Percentiles rank a stretch among this genome's conserved stretches.
These are phyloP conservation scores for Drosophila kohkoa DNA, from an alignment of 1,140 invertebrate genomes.

Conservation along the genomic window DNA sequence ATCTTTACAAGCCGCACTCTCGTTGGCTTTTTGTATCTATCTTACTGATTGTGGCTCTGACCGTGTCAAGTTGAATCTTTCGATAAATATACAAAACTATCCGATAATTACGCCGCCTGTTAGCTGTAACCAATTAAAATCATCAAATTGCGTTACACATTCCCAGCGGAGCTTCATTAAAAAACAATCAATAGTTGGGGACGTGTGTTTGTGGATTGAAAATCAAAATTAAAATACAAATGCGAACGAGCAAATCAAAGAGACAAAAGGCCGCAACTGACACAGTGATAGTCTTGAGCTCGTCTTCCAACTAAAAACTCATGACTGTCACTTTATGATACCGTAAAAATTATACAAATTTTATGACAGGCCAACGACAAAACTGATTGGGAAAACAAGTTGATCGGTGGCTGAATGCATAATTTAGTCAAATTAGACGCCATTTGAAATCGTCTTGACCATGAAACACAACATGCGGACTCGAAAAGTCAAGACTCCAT, in stretches of 20 bases:
- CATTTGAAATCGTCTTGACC: conserved; percentile 52
- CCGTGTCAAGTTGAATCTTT: conserved; percentile 27
- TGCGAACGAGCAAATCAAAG: conserved; percentile 76
- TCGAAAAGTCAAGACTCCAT: conserved; percentile 32
- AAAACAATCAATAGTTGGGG: conserved; percentile 65
- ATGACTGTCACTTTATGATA: conserved; percentile 76
- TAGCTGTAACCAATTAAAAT: conserved; percentile 74
- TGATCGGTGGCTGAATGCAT: conserved; percentile 72
- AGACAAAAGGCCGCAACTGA: conserved; percentile 45
- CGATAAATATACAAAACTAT: conserved; percentile 29
- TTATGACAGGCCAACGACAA: conserved; percentile 76
- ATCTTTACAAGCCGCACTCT: conserved; percentile 21
- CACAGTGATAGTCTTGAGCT: neutral
- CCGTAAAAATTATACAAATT: conserved; percentile 82
- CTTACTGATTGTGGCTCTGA: neutral
- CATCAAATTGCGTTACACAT: conserved; percentile 78
- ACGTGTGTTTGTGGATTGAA: conserved; percentile 19
- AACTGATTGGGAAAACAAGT: conserved; percentile 80
- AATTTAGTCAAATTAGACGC: conserved; percentile 79
- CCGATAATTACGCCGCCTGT: conserved; percentile 68
- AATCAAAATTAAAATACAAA: conserved; percentile 69
- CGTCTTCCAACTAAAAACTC: conserved; percentile 61
- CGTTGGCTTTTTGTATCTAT: neutral
- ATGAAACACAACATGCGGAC: conserved; percentile 33
- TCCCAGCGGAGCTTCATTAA: conserved; percentile 68